These are phyloP conservation scores for Megaptera novaeangliae DNA, from an alignment of 2,113 vertebrate genomes.

Conservation along the genomic window DNA sequence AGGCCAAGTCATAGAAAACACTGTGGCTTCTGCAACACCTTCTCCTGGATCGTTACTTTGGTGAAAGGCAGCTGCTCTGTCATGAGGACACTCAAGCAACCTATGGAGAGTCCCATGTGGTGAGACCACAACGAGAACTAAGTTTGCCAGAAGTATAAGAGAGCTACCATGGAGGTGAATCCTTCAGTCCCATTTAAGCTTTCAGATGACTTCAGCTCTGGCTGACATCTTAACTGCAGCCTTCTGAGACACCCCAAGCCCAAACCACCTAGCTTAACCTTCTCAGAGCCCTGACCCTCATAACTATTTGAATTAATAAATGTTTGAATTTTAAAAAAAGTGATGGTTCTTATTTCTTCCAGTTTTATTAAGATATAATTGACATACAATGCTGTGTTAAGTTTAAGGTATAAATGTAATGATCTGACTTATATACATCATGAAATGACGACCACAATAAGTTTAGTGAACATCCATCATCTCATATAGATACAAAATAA, in stretches of 20 bases:
- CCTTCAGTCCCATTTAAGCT: neutral
- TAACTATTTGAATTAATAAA: neutral
- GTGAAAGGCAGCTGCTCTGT: neutral
- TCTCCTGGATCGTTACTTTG: neutral
- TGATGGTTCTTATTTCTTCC: neutral
- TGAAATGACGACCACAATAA: neutral
- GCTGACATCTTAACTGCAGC: neutral
- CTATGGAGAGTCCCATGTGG: fast-evolving
- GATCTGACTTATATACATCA: neutral
- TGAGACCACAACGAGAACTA: neutral
- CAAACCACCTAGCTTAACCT: neutral
- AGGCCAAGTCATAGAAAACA: neutral
- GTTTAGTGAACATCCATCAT: neutral
- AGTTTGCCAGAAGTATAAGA: neutral
- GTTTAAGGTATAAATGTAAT: neutral
- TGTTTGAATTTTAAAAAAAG: neutral
- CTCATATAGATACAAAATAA: neutral
- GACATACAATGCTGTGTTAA: neutral
- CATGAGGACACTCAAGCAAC: neutral
- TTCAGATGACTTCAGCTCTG: neutral
- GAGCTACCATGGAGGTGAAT: neutral
- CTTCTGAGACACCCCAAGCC: neutral
- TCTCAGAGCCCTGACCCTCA: neutral
- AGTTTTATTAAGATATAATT: neutral
- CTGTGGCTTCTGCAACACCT: neutral